These are phyloP conservation scores for Euura saliciscinereae DNA, from an alignment of 1,140 invertebrate genomes.

Conservation along the genomic window DNA sequence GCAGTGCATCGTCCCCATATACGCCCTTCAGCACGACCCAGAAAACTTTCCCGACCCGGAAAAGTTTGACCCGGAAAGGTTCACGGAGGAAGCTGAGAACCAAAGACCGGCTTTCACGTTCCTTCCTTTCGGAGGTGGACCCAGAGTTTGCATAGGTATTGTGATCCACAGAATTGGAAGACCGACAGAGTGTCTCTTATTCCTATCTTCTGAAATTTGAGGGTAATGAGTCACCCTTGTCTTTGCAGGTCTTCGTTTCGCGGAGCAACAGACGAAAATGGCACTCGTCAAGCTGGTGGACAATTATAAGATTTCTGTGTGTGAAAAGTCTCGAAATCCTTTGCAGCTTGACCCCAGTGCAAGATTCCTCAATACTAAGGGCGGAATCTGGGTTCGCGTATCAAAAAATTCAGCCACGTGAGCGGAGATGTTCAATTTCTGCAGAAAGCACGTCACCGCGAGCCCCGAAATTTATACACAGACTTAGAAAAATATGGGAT, in stretches of 20 bases:
- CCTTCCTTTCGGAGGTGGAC: conserved; percentile 66
- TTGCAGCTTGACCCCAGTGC: not conserved
- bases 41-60: conserved; percentile 70
- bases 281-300: not conserved
- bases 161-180: no score
- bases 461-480: no score
- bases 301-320: not conserved
- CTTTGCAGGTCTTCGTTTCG: not conserved
- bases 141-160: conserved; percentile 62
- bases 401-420: no score
- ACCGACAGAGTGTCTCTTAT: conserved; percentile 27
- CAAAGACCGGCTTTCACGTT: conserved; percentile 51
- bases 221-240: not conserved
- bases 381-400: not conserved
- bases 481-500: no score
- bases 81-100: conserved; percentile 58
- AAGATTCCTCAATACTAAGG: not conserved
- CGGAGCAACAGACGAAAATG: conserved; percentile 1
- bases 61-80: conserved; percentile 72
- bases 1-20: conserved; percentile 60
- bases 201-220: conserved; percentile 23
- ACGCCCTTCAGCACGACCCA: conserved; percentile 69
- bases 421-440: no score
- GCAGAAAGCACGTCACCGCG: no score
- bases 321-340: not conserved